Evolutionary conservation across 1,140 invertebrate species (phyloP).

Genomic region (Drosophila serrata): DNA sequence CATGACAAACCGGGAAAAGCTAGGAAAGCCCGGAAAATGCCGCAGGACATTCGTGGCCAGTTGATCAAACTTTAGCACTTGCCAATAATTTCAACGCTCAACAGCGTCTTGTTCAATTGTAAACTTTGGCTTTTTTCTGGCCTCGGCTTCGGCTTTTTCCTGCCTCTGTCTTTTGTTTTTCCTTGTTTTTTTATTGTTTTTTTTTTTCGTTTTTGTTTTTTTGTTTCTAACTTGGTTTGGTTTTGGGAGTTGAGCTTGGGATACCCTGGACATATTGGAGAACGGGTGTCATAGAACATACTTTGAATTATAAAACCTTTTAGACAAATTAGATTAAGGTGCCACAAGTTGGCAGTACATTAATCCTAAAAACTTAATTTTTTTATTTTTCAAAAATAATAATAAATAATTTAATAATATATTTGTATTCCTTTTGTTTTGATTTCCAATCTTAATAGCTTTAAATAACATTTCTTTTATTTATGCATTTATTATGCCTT

Average conservation of each 20-base stretch:
- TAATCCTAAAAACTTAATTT: too few species aligned
- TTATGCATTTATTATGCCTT: too few species aligned
- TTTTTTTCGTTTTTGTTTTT: neutral
- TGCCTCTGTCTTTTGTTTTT: slow-evolving; percentile 23
- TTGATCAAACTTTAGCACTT: slow-evolving; percentile 79
- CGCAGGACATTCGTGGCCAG: slow-evolving; percentile 48
- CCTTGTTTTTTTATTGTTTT: neutral
- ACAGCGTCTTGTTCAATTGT: slow-evolving; percentile 75
- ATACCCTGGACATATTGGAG: slow-evolving; percentile 1
- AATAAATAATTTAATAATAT: too few species aligned
- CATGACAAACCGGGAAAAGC: slow-evolving; percentile 13
- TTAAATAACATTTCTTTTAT: too few species aligned
- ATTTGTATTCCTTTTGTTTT: too few species aligned
- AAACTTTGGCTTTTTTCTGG: slow-evolving; percentile 58
- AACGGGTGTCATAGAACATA: neutral
- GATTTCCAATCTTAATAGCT: too few species aligned
- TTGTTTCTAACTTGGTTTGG: slow-evolving; percentile 6
- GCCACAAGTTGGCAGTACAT: too few species aligned
- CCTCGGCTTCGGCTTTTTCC: slow-evolving; percentile 32
- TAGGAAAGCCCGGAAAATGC: slow-evolving; percentile 37
- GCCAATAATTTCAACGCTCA: slow-evolving; percentile 81
- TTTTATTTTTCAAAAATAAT: too few species aligned
- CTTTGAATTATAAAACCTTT: neutral
- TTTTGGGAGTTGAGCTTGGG: slow-evolving; percentile 8
- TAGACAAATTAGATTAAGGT: too few species aligned